Conservation (phyloP, 2,113 vertebrate species). For the Malurus alboscapulatus region DNA sequence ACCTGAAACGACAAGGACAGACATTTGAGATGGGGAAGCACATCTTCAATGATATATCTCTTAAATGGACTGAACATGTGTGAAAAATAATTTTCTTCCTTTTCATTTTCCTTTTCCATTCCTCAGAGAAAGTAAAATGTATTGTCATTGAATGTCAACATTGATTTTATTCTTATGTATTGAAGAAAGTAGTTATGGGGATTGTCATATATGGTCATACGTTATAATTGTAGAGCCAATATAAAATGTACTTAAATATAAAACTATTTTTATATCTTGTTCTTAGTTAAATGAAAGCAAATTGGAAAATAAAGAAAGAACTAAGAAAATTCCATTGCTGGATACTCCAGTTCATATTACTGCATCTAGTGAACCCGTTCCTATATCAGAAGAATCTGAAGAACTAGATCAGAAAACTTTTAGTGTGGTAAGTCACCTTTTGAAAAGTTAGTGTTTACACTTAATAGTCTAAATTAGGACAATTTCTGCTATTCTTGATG, state of each 20-base stretch:
- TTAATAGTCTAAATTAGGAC: background rate
- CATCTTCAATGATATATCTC: accelerated
- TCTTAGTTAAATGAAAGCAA: constrained; percentile 82
- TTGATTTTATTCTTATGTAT: background rate
- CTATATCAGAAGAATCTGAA: constrained; percentile 90
- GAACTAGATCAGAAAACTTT: constrained; percentile 98
- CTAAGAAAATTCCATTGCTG: constrained; percentile 76
- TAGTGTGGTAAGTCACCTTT: constrained; percentile 85
- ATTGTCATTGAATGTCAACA: background rate
- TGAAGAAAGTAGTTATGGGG: background rate
- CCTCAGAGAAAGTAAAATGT: background rate
- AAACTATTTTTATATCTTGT: background rate
- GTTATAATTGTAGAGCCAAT: background rate
- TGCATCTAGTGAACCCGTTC: constrained; percentile 82
- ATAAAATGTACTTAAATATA: background rate
- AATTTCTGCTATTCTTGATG: background rate
- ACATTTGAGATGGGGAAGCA: background rate
- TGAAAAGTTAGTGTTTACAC: background rate
- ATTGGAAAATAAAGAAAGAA: constrained; percentile 83
- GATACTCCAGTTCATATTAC: constrained; percentile 90
- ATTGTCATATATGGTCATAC: background rate
- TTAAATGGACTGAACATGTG: background rate
- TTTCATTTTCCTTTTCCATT: background rate
- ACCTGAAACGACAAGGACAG: background rate
- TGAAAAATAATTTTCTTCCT: background rate